Evolutionary conservation across 1,140 invertebrate genomes (phyloP).

Genomic region (Fopius arisanus): DNA sequence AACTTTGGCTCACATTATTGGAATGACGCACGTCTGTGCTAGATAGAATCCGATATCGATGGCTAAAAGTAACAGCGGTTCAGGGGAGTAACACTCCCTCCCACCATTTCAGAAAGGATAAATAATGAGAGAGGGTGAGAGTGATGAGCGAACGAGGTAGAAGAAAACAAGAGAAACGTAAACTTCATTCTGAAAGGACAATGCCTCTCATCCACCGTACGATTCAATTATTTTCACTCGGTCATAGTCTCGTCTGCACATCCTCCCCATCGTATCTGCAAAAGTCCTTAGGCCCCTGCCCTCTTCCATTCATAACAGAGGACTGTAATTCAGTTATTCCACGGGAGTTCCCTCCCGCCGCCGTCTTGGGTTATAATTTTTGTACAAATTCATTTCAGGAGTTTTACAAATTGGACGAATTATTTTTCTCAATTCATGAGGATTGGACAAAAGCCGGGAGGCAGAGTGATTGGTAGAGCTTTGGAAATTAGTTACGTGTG

Average conservation of each 20-base stretch:
- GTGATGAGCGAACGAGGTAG: slow-evolving; percentile 8
- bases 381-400: not conserved
- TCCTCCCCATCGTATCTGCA: slow-evolving; percentile 30
- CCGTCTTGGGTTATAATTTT: not conserved
- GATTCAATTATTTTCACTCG: slow-evolving; percentile 61
- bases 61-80: not conserved
- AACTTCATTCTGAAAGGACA: slow-evolving; percentile 57
- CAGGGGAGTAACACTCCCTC: not conserved
- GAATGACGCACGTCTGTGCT: not conserved
- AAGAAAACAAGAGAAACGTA: slow-evolving; percentile 47
- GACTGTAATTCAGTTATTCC: slow-evolving; percentile 35
- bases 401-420: not conserved
- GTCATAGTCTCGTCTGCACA: slow-evolving; percentile 38
- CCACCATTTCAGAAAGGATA: not conserved
- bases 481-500: not conserved
- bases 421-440: slow-evolving; percentile 2
- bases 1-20: slow-evolving; percentile 29
- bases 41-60: slow-evolving; percentile 6
- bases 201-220: slow-evolving; percentile 47
- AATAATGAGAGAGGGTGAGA: slow-evolving; percentile 23
- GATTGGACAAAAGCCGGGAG: not conserved
- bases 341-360: not conserved
- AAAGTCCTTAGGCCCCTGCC: not conserved
- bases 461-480: not conserved
- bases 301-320: not conserved